phyloP scores from a whole-genome alignment of 2,797 vertebrate genomes.

The Melanotaenia maccullochi region DNA sequence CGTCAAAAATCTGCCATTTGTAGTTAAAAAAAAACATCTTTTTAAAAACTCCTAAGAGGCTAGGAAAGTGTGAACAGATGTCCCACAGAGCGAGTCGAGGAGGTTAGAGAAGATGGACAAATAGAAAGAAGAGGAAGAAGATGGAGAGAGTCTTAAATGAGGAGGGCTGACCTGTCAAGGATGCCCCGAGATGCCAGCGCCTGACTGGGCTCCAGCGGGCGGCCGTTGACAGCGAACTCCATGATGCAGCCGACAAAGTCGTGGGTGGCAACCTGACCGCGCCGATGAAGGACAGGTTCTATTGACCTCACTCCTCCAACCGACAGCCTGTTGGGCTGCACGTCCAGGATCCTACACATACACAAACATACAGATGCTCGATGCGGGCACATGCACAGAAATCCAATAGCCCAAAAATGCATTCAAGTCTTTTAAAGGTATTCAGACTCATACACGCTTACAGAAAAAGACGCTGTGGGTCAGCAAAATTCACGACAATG shows the following conservation, averaged over 20 bases:
- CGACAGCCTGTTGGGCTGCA: constrained; percentile 94
- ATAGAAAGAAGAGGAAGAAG: constrained; percentile 48
- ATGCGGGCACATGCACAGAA: background rate
- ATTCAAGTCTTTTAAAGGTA: constrained; percentile 19
- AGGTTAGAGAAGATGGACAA: constrained; percentile 63
- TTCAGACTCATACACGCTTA: constrained; percentile 7
- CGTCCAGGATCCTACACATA: constrained; percentile 91
- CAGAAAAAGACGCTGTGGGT: constrained; percentile 43
- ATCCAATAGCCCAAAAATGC: constrained; percentile 27
- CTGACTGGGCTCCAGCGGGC: constrained; percentile 96
- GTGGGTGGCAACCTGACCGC: constrained; percentile 92
- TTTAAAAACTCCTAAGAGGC: constrained; percentile 49
- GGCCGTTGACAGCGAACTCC: constrained; percentile 97
- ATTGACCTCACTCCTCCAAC: constrained; percentile 93
- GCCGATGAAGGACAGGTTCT: constrained; percentile 91
- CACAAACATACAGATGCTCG: background rate
- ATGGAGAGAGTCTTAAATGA: constrained; percentile 24
- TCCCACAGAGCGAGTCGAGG: constrained; percentile 61
- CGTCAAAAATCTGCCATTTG: constrained; percentile 64
- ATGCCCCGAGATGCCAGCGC: constrained; percentile 92
- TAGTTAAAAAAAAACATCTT: constrained; percentile 61
- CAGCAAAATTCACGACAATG: constrained; percentile 57
- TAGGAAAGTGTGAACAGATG: constrained; percentile 70
- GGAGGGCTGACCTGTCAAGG: constrained; percentile 89
- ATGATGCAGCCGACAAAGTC: constrained; percentile 98